Evolutionary conservation across 2,888 invertebrate species (phyloP).

Genomic region (Sipha maydis): DNA sequence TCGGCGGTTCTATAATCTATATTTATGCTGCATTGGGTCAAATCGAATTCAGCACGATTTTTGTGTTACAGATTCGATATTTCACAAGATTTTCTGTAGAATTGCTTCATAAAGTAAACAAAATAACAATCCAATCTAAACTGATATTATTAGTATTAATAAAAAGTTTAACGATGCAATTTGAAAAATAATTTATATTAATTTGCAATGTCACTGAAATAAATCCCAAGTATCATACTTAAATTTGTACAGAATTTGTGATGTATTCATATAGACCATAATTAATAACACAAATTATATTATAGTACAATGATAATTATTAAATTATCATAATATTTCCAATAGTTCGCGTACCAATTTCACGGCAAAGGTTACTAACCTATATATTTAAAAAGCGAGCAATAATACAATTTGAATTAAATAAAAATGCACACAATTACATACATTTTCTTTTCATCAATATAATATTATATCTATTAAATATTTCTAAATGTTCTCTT

Average conservation of each 20-base stretch:
- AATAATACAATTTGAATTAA: neutral
- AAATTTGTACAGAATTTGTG: too few species aligned
- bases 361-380: too few species aligned
- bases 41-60: conserved; percentile 22
- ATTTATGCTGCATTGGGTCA: neutral
- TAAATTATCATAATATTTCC: too few species aligned
- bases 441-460: neutral
- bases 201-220: neutral
- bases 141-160: neutral
- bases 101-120: neutral
- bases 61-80: neutral
- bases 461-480: neutral
- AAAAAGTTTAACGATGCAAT: neutral
- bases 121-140: neutral
- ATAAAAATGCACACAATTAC: neutral
- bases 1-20: neutral
- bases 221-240: too few species aligned
- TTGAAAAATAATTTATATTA: neutral
- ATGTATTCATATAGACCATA: too few species aligned
- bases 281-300: too few species aligned
- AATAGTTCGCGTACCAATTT: too few species aligned
- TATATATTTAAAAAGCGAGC: too few species aligned
- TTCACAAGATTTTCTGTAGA: neutral
- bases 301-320: too few species aligned
- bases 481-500: neutral